A percentile compares a stretch with the other conserved stretches of the same genome.
These are phyloP conservation scores for Pimpla rufipes DNA, from an alignment of 2,888 invertebrate species.

Conservation along the genomic window DNA sequence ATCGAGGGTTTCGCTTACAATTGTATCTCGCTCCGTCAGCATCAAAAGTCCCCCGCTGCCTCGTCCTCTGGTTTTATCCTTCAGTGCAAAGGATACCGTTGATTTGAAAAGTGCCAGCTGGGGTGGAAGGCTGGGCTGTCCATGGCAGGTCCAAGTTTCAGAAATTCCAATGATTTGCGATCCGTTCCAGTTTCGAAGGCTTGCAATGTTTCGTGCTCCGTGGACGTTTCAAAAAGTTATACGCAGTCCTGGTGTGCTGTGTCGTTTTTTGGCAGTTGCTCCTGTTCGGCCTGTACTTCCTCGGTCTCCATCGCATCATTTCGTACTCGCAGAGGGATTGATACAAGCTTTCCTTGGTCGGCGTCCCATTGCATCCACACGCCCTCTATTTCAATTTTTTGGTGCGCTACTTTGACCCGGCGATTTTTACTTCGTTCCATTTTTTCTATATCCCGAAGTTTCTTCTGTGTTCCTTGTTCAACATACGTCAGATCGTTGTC, in stretches of 20 bases:
- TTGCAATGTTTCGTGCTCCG: slow-evolving; percentile 6
- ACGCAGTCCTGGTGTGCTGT: neutral
- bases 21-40: slow-evolving; percentile 2
- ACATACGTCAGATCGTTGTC: neutral
- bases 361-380: slow-evolving; percentile 4
- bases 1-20: neutral
- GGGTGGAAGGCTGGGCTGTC: neutral
- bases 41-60: slow-evolving; percentile 21
- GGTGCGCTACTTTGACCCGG: neutral
- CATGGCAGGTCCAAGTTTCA: slow-evolving; percentile 4
- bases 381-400: slow-evolving; percentile 4
- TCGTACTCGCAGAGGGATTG: neutral
- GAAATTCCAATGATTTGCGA: slow-evolving; percentile 7
- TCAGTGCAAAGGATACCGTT: neutral
- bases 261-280: slow-evolving; percentile 7
- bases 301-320: neutral
- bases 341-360: neutral
- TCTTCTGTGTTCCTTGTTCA: neutral
- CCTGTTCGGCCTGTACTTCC: neutral
- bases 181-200: neutral
- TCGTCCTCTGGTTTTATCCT: slow-evolving; percentile 8
- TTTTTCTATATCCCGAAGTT: slow-evolving; percentile 20
- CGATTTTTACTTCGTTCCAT: slow-evolving; percentile 1
- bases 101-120: neutral
- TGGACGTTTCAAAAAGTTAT: slow-evolving; percentile 17